Conservation (phyloP, 2,797 vertebrate genomes). For the Fistularia tabacaria region DNA sequence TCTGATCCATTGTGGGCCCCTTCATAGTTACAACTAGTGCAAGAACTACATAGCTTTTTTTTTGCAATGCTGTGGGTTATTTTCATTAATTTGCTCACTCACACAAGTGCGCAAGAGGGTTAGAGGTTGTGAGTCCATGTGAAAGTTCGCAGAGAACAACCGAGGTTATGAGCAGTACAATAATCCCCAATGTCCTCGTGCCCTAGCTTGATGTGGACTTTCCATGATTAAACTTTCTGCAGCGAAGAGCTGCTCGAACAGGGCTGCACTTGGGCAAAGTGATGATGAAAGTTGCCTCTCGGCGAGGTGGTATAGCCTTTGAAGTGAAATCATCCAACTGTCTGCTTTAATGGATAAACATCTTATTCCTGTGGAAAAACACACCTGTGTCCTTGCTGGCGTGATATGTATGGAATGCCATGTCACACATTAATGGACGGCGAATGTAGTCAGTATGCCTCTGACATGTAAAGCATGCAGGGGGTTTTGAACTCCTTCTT, state of each 20-base stretch:
- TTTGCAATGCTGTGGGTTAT: conserved; percentile 2
- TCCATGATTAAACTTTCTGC: conserved; percentile 26
- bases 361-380: no score
- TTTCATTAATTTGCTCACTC: conserved; percentile 3
- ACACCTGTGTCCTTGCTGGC: background rate
- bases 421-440: conserved; percentile 1
- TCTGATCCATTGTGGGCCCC: no score
- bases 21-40: no score
- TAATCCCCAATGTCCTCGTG: conserved; percentile 11
- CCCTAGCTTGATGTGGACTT: conserved; percentile 10
- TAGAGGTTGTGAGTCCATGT: conserved; percentile 3
- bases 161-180: no score
- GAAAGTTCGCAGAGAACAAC: no score
- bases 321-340: conserved; percentile 5
- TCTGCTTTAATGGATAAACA: conserved; percentile 16
- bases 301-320: conserved; percentile 23
- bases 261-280: background rate
- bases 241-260: background rate
- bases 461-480: conserved; percentile 34
- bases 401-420: background rate
- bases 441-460: conserved; percentile 26
- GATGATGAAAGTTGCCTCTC: conserved; percentile 10
- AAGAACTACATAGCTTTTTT: no score
- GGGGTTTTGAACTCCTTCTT: conserved; percentile 23
- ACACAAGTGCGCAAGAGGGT: background rate